phyloP scores from a whole-genome alignment of 2,888 invertebrate genomes.

The Melolontha melolontha region DNA sequence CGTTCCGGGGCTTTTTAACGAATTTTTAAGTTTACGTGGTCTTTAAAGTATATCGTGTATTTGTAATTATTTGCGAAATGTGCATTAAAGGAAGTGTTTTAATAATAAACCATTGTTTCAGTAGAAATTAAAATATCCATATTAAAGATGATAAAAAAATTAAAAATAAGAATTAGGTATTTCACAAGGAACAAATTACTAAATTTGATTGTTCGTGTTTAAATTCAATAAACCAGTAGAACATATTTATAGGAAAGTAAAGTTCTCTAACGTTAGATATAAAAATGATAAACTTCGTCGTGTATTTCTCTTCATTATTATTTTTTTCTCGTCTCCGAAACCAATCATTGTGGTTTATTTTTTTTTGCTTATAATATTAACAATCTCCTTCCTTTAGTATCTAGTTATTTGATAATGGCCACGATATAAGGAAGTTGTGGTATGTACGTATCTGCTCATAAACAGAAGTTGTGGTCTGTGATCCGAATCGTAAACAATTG shows the following conservation, averaged over 20 bases:
- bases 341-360: slow-evolving; percentile 20
- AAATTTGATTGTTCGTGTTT: too few species aligned
- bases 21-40: too few species aligned
- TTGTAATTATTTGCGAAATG: too few species aligned
- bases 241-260: neutral
- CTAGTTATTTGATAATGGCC: slow-evolving; percentile 36
- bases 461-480: slow-evolving; percentile 46
- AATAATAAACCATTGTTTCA: too few species aligned
- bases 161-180: too few species aligned
- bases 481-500: slow-evolving; percentile 50
- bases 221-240: too few species aligned
- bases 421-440: slow-evolving; percentile 44
- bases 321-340: slow-evolving; percentile 26
- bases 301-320: slow-evolving; percentile 22
- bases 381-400: slow-evolving; percentile 39
- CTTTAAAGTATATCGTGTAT: too few species aligned
- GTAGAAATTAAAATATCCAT: too few species aligned
- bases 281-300: neutral
- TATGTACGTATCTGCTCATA: slow-evolving; percentile 40
- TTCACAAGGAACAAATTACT: too few species aligned
- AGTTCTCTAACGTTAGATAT: neutral
- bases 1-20: too few species aligned
- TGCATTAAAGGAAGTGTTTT: too few species aligned
- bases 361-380: slow-evolving; percentile 28
- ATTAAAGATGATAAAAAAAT: too few species aligned